Evolutionary conservation across 2,797 vertebrate species (phyloP), one percentile per base, ranked within the genome.

Genomic region (Picus viridis): DNA sequence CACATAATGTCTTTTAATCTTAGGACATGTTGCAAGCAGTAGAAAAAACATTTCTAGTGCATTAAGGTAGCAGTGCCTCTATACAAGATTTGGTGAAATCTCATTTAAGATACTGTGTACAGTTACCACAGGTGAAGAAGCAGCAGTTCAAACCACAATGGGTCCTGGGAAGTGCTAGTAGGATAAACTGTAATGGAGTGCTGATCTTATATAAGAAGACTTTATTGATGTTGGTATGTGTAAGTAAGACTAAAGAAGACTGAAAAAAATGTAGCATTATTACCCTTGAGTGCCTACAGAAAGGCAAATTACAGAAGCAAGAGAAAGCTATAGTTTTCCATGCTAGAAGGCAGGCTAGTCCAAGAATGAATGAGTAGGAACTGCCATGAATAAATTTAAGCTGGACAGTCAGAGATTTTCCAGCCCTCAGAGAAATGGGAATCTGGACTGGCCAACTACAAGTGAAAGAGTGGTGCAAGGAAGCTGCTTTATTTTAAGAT

Each of bases 281-380:
- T 70, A 63, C 47, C 58, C 36, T 79, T 68, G 82, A 71, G 89
- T 69, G 47, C 45, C 26, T 78, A 34, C 24, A 78, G 63, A 81
- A 83, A 89, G 39, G 34, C 39, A 93, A 92, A 81, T 83, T 78
- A 65, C 56, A 88, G 89, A 65, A 56, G 61, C 8, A 76, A n/a
- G 47, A 39, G 81, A 74, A 89, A 92, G 18, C 67, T 78, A 3
- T 80, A 53, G 43, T 94, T 91, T 93, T 83, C 85, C 88, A 26
- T 83, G 62, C 67, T 94, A 32, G 77, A 86, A 91, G 53, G 16
- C 83, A 59, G 59, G 16, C 53, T 82, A 81, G 77, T 75, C 57
- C 34, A 86, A 91, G 85, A 93, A 91, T 86, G 82, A 84, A 82
- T 15, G 54, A 20, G 18, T 79, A 88, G 68, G 68, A 82, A 63